Base-by-base conservation (phyloP, 2,797 vertebrate species). In the Epinephelus awoara region DNA sequence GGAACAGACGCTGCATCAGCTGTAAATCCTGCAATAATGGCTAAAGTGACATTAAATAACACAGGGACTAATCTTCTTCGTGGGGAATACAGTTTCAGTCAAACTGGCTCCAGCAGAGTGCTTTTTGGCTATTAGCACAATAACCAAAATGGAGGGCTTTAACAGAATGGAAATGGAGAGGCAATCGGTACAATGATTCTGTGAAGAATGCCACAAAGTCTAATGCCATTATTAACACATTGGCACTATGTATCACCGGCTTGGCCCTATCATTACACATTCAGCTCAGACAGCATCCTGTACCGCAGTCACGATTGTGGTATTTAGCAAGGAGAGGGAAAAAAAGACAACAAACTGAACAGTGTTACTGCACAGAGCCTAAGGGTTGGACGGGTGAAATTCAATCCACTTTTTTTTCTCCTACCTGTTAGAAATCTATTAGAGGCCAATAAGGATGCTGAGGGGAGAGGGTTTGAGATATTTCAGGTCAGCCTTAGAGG, bases 401-500 rank as follows among this genome's bases (percentile, higher is more conserved):
- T 90, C 90, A 90, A 92, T 91, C 83, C 79, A 50, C 83, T 72
- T 88, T 89, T 89, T 87, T 83, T 8, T 0, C 3, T 8, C 5
- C 74, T 72, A 85, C 86, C 86, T 89, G 82, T 92, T 91, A 91
- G 89, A 92, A 92, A 93, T 93, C 90, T 93, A 93, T 93, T 91
- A 93, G 80, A 80, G 87, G 68, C 83, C 91, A 88, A 91, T 90
- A 90, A 88, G 82, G 83, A 89, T 80, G 85, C 66, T 76, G 87
- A 82, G 70, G 67, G 86, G 81, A 88, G 87, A 82, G 52, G 87
- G 92, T 88, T 83, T 88, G 89, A 86, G 91, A 92, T 93, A 93
- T 94, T 93, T 92, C 87, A 83, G 94, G 94, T 95, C 94, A 92
- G 88, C 76, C 88, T 91, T 74, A 61, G 87, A 94, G 94, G 93